Evolutionary conservation across 2,888 invertebrate species (phyloP).

Genomic region (Falcaria lacertinaria): DNA sequence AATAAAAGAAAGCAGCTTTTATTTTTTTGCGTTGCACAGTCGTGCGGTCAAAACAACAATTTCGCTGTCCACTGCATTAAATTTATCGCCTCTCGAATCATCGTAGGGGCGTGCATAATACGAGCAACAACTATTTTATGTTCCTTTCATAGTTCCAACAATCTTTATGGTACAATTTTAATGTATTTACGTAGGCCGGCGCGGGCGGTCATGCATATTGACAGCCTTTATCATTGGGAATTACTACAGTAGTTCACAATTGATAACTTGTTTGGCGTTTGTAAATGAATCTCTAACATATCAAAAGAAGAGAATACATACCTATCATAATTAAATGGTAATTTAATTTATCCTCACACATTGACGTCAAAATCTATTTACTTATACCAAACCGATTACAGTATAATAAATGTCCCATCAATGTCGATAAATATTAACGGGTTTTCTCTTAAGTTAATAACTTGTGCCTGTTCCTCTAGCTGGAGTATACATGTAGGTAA

Average conservation of each 20-base stretch:
- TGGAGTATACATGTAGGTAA: constrained; percentile 18
- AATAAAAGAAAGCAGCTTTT: constrained; percentile 40
- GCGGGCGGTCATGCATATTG: not conserved
- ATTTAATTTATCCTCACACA: not conserved
- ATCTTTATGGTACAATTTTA: constrained; percentile 48
- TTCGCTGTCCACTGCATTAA: constrained; percentile 72
- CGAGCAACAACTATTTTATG: constrained; percentile 67
- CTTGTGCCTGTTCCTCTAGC: not conserved
- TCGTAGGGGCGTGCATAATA: constrained; percentile 75
- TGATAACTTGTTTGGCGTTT: not conserved
- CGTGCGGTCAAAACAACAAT: constrained; percentile 74
- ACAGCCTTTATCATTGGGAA: not conserved
- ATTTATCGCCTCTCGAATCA: constrained; percentile 73
- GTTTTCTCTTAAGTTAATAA: not conserved
- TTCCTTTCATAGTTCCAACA: constrained; percentile 53
- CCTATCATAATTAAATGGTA: not conserved
- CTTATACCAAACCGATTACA: not conserved
- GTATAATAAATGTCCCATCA: not conserved
- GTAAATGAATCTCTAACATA: not conserved
- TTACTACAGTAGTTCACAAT: not conserved
- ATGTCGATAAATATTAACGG: not conserved
- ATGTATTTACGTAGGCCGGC: constrained; percentile 27
- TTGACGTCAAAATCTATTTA: not conserved
- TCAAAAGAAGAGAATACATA: not conserved
- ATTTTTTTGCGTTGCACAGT: constrained; percentile 43